Percentiles rank a stretch among this genome's conserved stretches.
Conservation (phyloP, 2,113 vertebrate species). For the Solea solea region DNA sequence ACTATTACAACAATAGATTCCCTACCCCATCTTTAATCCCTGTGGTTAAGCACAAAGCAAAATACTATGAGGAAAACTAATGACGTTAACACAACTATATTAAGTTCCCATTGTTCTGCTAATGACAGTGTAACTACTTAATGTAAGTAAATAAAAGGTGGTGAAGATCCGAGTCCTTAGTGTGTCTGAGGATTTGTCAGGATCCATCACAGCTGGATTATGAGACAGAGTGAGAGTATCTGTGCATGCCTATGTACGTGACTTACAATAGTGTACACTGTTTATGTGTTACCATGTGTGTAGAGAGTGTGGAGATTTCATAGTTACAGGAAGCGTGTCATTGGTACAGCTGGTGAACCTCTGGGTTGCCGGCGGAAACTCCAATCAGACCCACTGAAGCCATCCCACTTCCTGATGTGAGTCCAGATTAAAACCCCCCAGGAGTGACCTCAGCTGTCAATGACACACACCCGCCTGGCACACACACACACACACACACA, state of each 20-base stretch:
- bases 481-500: background rate
- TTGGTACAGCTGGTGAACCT: constrained; percentile 77
- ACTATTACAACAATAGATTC: too few relatives aligned
- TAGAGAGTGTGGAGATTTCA: constrained; percentile 14
- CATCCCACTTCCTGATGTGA: constrained; percentile 71
- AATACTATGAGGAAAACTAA: background rate
- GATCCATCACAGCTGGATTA: constrained; percentile 29
- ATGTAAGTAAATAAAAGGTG: constrained; percentile 31
- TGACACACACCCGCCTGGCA: constrained; percentile 27
- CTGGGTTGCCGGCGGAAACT: constrained; percentile 72
- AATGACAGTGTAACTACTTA: constrained; percentile 8
- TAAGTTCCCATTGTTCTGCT: constrained; percentile 5
- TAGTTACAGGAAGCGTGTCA: constrained; percentile 57
- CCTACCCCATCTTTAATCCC: too few relatives aligned
- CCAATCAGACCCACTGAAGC: constrained; percentile 68
- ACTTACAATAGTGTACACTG: background rate
- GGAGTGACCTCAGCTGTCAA: constrained; percentile 78
- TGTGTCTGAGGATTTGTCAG: constrained; percentile 43
- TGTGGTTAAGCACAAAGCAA: too few relatives aligned
- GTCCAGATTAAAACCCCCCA: constrained; percentile 75
- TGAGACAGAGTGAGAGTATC: too few relatives aligned
- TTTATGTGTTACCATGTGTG: background rate
- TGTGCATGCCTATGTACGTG: background rate
- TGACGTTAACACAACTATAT: constrained; percentile 6
- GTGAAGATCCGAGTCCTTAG: background rate